Evolutionary conservation across 92 coral and sea anemone genomes (phyloP).

Genomic region (Ricordea florida): DNA sequence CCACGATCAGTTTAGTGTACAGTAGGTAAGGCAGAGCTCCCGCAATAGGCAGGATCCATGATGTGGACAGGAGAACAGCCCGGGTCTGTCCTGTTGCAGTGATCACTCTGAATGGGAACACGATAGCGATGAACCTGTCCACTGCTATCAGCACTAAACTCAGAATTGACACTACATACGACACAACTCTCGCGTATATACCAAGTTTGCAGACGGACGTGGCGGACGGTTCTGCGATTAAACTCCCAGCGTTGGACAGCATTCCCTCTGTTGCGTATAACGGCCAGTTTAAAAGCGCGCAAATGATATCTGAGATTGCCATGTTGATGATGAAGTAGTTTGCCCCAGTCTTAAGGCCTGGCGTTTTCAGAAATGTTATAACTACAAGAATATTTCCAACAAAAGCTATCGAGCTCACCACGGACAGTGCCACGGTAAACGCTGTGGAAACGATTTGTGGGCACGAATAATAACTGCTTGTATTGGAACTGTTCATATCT

Average conservation of each 20-base stretch:
- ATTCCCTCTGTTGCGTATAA: neutral
- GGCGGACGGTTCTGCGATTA: neutral
- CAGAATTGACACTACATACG: neutral
- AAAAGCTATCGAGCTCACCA: neutral
- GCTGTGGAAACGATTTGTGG: neutral
- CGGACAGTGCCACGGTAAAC: neutral
- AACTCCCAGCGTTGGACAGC: neutral
- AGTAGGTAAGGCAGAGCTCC: no score
- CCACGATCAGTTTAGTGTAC: no score
- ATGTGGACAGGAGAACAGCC: neutral
- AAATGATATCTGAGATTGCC: neutral
- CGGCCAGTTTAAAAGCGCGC: neutral
- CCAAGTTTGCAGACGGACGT: neutral
- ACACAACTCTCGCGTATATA: neutral
- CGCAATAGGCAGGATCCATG: no score
- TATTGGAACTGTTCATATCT: no score
- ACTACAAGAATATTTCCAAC: neutral
- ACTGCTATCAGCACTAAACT: conserved; percentile 9
- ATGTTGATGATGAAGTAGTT: conserved; percentile 1
- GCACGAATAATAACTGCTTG: no score
- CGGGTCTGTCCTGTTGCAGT: neutral
- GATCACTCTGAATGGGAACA: neutral
- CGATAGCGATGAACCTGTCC: conserved; percentile 1
- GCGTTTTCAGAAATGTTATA: neutral
- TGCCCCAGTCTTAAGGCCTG: neutral